These are phyloP conservation scores for Eriosoma lanigerum DNA, from an alignment of 1,140 invertebrate species.

Conservation along the genomic window DNA sequence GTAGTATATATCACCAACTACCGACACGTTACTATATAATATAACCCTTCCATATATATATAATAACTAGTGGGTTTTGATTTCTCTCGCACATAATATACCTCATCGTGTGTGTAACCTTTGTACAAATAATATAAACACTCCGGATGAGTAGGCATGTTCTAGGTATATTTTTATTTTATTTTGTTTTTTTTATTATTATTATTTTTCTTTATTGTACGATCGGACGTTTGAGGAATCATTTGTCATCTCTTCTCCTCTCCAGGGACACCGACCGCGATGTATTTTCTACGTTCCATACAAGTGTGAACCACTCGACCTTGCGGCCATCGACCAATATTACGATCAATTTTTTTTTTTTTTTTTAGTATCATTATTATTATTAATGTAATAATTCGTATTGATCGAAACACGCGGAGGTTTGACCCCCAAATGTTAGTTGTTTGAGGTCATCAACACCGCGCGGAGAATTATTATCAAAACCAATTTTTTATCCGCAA, in stretches of 20 bases:
- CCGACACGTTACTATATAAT: constrained; percentile 4
- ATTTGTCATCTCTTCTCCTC: constrained; percentile 49
- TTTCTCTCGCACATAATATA: constrained; percentile 30
- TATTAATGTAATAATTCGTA: constrained; percentile 51
- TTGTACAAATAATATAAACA: constrained; percentile 52
- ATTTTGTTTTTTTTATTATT: constrained; percentile 22
- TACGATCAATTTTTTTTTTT: constrained; percentile 50
- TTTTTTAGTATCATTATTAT: constrained; percentile 44
- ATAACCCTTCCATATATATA: constrained; percentile 2
- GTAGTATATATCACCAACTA: constrained; percentile 10
- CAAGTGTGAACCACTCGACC: constrained; percentile 50
- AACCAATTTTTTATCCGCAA: constrained; percentile 44
- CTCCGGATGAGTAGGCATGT: constrained; percentile 52
- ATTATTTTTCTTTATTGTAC: constrained; percentile 45
- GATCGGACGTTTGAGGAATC: constrained; percentile 49
- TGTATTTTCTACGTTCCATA: constrained; percentile 27
- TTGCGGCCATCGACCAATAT: constrained; percentile 49
- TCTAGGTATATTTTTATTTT: constrained; percentile 42
- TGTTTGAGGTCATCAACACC: constrained; percentile 49
- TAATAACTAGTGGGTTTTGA: constrained; percentile 26
- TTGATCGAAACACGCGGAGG: constrained; percentile 48
- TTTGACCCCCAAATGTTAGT: constrained; percentile 43
- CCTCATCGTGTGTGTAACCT: constrained; percentile 44
- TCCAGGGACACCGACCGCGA: constrained; percentile 45
- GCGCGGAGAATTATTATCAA: constrained; percentile 17